These are phyloP conservation scores for Tridacna gigas DNA, from an alignment of 2,888 invertebrate species.

Conservation along the genomic window DNA sequence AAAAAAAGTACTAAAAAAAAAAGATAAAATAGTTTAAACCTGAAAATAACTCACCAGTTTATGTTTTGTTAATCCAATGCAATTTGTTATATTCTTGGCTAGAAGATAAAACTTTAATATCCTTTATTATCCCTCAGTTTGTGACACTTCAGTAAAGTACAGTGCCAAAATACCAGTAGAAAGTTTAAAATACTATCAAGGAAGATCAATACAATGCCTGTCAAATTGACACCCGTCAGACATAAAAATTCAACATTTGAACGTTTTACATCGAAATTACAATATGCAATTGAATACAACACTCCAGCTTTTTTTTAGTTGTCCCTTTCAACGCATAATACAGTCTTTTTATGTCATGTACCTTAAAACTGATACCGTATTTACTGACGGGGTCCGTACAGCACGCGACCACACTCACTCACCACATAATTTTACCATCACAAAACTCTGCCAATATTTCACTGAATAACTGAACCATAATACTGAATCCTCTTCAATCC, in stretches of 20 bases:
- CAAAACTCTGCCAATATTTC: background rate
- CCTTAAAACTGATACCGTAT: constrained; percentile 7
- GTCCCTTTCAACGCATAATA: constrained; percentile 11
- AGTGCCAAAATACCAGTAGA: too few species aligned
- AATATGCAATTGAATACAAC: background rate
- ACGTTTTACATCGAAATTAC: constrained; percentile 22
- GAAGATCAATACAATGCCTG: constrained; percentile 2
- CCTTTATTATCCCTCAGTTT: too few species aligned
- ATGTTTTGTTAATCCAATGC: too few species aligned
- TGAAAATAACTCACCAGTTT: too few species aligned
- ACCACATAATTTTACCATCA: background rate
- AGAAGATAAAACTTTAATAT: too few species aligned
- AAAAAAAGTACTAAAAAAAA: too few species aligned
- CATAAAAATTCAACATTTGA: background rate
- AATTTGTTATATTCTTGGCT: too few species aligned
- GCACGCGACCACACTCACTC: constrained; percentile 22
- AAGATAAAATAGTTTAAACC: too few species aligned
- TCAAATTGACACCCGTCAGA: constrained; percentile 17
- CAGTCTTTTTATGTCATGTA: background rate
- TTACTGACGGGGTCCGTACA: background rate
- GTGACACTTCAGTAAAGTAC: too few species aligned
- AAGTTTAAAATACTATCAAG: background rate
- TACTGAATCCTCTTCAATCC: constrained; percentile 3
- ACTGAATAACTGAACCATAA: background rate
- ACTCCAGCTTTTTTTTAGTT: background rate